Percentiles rank a stretch among this genome's conserved stretches.
Conservation (phyloP, 2,113 vertebrate species). For the Rhabdornis inornatus region DNA sequence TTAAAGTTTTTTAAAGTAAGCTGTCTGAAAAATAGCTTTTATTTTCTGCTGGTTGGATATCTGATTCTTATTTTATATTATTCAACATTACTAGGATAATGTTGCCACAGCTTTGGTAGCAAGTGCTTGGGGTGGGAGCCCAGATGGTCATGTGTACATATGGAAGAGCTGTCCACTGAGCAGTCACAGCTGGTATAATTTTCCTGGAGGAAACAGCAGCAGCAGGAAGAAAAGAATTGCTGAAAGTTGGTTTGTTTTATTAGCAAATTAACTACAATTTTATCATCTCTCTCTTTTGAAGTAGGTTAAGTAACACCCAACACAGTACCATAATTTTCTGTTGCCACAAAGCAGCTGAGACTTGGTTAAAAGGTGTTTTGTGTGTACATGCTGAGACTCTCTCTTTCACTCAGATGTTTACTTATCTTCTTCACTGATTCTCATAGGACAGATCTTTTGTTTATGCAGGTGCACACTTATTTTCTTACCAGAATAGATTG, state of each 20-base stretch:
- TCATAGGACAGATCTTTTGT: no score
- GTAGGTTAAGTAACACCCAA: neutral
- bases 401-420: no score
- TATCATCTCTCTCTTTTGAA: neutral
- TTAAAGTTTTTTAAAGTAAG: neutral
- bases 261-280: neutral
- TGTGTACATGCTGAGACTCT: no score
- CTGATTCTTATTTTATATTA: neutral
- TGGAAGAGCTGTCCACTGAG: neutral
- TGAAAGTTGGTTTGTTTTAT: neutral
- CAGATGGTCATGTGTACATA: neutral
- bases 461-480: no score
- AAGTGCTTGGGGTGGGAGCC: neutral
- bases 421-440: no score
- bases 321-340: no score
- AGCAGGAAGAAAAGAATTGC: neutral
- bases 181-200: neutral
- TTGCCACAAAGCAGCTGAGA: no score
- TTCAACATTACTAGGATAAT: no score
- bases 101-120: neutral
- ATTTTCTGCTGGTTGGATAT: neutral
- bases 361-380: no score
- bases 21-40: neutral
- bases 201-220: neutral
- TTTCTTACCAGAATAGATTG: no score